A percentile compares a stretch with the other conserved stretches of the same genome.
phyloP scores from a whole-genome alignment of 2,888 invertebrate genomes.

The Phragmatobia fuliginosa region DNA sequence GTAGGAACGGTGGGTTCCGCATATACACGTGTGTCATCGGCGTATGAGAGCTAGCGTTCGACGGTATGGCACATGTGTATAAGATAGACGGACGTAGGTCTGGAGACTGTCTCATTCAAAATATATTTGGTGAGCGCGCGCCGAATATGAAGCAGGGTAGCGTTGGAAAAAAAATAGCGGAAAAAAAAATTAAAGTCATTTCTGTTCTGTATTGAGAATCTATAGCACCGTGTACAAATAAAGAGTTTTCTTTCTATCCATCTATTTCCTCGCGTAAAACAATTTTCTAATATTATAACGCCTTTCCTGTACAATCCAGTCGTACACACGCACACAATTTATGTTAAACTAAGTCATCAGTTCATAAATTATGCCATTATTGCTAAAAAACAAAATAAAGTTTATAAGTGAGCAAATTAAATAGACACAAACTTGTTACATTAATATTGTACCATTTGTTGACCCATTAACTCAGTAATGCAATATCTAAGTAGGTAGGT shows the following conservation, averaged over 20 bases:
- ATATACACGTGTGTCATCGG: slow-evolving; percentile 19
- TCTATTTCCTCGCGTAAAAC: not conserved
- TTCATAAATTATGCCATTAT: not conserved
- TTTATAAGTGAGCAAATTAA: no score
- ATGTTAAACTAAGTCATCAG: no score
- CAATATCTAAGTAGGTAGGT: not conserved
- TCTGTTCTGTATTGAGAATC: no score
- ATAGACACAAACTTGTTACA: not conserved
- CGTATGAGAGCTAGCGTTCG: slow-evolving; percentile 43
- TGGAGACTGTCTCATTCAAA: slow-evolving; percentile 77
- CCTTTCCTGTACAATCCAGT: no score
- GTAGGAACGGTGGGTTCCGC: slow-evolving; percentile 30
- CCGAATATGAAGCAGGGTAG: slow-evolving; percentile 76
- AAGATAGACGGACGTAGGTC: slow-evolving; percentile 69
- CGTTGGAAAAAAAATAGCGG: slow-evolving; percentile 65
- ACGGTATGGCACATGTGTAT: slow-evolving; percentile 59
- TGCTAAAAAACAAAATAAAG: not conserved
- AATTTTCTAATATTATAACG: no score
- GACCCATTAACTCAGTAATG: not conserved
- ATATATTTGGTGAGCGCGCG: slow-evolving; percentile 71
- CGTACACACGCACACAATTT: no score
- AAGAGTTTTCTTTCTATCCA: no score
- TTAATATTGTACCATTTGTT: not conserved
- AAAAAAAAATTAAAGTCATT: no score
- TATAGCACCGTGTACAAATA: no score